Percentiles rank a stretch among this genome's conserved stretches.
Conservation (phyloP, 2,888 invertebrate genomes). For the Phorcus lineatus region DNA sequence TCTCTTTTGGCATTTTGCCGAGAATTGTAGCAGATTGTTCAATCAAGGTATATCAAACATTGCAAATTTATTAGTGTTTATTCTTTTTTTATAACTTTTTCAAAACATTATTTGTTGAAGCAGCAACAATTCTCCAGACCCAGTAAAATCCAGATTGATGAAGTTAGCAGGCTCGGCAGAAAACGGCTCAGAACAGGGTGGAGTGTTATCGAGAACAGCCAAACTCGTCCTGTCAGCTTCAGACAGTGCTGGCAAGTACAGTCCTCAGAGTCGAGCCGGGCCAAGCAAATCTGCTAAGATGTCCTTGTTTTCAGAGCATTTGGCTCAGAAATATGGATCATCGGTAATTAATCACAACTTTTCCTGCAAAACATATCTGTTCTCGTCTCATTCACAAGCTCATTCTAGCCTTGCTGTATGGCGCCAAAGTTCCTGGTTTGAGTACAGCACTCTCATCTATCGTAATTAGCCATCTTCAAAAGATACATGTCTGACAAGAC, state of each 20-base stretch:
- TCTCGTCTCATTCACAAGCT: no score
- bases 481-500: no score
- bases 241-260: conserved; percentile 28
- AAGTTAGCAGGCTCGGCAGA: conserved; percentile 56
- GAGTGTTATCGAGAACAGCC: conserved; percentile 52
- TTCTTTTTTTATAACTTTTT: no score
- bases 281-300: conserved; percentile 13
- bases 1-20: no score
- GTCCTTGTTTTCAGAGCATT: conserved; percentile 46
- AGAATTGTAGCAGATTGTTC: no score
- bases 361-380: no score
- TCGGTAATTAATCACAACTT: conserved; percentile 35
- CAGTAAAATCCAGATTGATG: conserved; percentile 48
- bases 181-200: conserved; percentile 41
- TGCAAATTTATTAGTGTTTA: no score
- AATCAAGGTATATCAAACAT: no score
- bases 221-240: conserved; percentile 57
- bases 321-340: conserved; percentile 54
- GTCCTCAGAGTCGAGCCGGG: conserved; percentile 25
- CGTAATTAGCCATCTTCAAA: no score
- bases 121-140: background rate
- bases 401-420: no score
- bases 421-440: no score
- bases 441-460: no score
- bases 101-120: background rate